Percentiles rank a stretch among this genome's conserved stretches.
Evolutionary conservation across 2,113 vertebrate genomes (phyloP).

Genomic region (Dasyurus viverrinus): DNA sequence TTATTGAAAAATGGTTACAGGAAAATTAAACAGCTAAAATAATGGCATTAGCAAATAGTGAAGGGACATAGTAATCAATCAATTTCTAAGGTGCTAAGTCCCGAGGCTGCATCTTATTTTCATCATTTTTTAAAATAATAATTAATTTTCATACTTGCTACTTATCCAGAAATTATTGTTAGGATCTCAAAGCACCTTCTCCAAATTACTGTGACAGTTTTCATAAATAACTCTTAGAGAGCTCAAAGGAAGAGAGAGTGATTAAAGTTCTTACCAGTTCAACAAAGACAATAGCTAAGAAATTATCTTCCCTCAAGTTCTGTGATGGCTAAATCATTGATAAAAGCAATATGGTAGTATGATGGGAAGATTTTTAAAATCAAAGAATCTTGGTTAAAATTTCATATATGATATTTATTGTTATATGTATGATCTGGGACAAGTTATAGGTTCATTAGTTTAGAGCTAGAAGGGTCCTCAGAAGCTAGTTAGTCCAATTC

Average conservation of each 20-base stretch:
- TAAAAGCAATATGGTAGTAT: background rate
- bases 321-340: background rate
- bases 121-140: slow-evolving; percentile 36
- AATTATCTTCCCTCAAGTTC: background rate
- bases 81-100: background rate
- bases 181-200: background rate
- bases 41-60: background rate
- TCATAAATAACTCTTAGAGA: background rate
- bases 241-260: background rate
- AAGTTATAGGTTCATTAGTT: background rate
- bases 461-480: background rate
- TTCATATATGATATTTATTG: background rate
- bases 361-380: background rate
- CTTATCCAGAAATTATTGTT: background rate
- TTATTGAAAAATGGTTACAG: slow-evolving; percentile 60
- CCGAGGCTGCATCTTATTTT: background rate
- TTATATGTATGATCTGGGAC: background rate
- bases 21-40: slow-evolving; percentile 33
- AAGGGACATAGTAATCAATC: background rate
- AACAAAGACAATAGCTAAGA: background rate
- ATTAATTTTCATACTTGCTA: background rate
- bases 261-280: background rate
- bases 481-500: background rate
- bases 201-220: background rate
- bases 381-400: background rate